Evolutionary conservation across 2,113 vertebrate genomes (phyloP), one percentile per base, ranked within the genome.

Genomic region (Melanerpes formicivorus): DNA sequence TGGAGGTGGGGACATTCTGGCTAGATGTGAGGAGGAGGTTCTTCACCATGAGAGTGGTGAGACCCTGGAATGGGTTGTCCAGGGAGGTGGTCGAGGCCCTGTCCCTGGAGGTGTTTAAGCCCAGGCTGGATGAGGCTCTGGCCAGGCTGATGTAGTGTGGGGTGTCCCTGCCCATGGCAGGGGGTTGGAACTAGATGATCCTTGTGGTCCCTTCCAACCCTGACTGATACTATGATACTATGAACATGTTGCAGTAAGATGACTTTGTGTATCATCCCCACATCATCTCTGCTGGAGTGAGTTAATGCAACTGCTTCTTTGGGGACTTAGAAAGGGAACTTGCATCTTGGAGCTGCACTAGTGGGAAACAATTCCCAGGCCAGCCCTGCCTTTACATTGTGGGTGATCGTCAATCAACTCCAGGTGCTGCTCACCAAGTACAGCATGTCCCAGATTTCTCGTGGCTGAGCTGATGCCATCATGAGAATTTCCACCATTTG

Each of bases 341-440:
- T 80, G 78, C 30, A 76, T 74, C 54, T 64, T 6, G 8, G 81
- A 96, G 67, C 42, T 79, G 59, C 52, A 26, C 17, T 40, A 52
- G 74, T 34, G 37, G 37, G 81, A 93, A 93, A 87, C 30, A 70
- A 71, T 90, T 89, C 80, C 85, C 86, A 93, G 74, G 48, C 83
- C 73, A 93, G 11, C 48, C 29, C 34, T 86, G 85, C 29, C 40
- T 81, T 89, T 74, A 48, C 19, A 9, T 67, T 82, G 87, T 74
- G 81, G 81, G 87, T 63, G 93, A 92, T 84, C 17, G 0, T 32
- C 92, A 92, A 90, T 87, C 65, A 66, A 44, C 90, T 95, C 87
- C 89, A 92, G 91, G 90, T 94, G 81, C 87, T 85, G 54, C n/a
- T 87, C 27, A 67, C 62, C 65, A 93, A 92, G 81, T 80, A 74